Base-by-base conservation (phyloP, 64 coral and sea anemone species). In the Pachyseris speciosa region DNA sequence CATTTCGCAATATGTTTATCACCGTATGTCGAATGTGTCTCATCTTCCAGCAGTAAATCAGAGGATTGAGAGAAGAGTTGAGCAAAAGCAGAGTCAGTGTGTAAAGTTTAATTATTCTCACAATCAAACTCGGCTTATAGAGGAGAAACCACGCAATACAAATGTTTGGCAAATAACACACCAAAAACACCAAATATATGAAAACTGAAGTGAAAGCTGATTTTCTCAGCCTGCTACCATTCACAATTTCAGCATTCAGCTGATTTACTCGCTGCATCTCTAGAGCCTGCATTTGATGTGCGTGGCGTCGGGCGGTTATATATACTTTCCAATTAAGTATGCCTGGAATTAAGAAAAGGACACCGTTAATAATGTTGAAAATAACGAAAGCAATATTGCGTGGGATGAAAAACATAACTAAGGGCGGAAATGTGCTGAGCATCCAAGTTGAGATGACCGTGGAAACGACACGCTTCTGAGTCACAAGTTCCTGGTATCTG, bases 401-500 rank as follows among this genome's bases (percentile, higher is more conserved):
- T 13, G 41, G 40, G 9, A 32, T 17, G 27, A 7, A 51, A 0
- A 30, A 19, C 12, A 27, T 10, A 12, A 50, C 34, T 49, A 78
- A 22, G 16, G 75, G 10, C 10, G 55, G 12, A 78, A 55, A 19
- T 78, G 30, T 27, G 27, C 75, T 78, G 1, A 57, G 0, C 8
- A 78, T 5, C 75, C 75, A 78, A 20, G 55, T 78, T 78, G 47
- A 78, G 15, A 36, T 78, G 47, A 78, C 45, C 1, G 16, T 48
- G 20, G 29, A 11, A 78, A 57, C 48, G 20, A n/a, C 19, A 3
- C 75, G 75, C 16, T 34, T 78, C 27, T 33, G 8, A 36, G 75
- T 78, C 16, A 78, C 45, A 57, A 78, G 45, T 75, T 45, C 72
- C 42, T 75, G 43, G 8, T 75, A 75, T n/a, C 30, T 69, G 10